Base-by-base conservation (phyloP, 2,888 invertebrate genomes). In the Pyrgus malvae region DNA sequence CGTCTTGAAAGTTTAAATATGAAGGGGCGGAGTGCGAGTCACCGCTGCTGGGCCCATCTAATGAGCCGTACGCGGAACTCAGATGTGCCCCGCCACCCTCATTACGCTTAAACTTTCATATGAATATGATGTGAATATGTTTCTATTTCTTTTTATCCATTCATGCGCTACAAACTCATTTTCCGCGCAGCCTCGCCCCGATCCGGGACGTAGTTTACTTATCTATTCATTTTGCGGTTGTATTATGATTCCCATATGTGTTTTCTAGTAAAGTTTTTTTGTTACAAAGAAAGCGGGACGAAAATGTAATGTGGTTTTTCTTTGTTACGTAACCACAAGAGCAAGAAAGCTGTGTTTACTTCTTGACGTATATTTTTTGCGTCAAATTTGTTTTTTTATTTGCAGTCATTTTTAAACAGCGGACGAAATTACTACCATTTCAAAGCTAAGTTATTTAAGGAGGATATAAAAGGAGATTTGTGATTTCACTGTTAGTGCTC, bases 1-100 rank as follows among this genome's bases (percentile, higher is more conserved):
- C 72, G 79, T 81, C 81, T 79, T 78, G 77, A 83, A 85, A 87
- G 80, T 85, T 86, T 83, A 79, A 84, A 80, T 83, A 80, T 83
- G 75, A 82, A 27, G 75, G 63, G 64, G 69, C 70, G 62, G 41
- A 25, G 2, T 4, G 27, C 7, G 1, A 29, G 29, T 2, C 16
- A 48, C 45, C 11, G 46, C 14, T 35, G 7, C 14, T 27, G 21
- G 44, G 41, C 33, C 19, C 41, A 37, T 55, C 49, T 61, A 64
- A 63, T 59, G 61, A 59, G 58, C 42, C 55, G 55, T 50, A 56
- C 21, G 38, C 31, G 31, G 46, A 40, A 46, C 54, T 45, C 17
- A 21, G 38, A 31, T 40, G 35, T 38, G 25, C 23, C 14, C 45
- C 40, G 45, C 45, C 51, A 27, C 29, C 38, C 53, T 53, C 53